Evolutionary conservation across 2,888 invertebrate species (phyloP).

Genomic region (Rhamphomyia laevipes): DNA sequence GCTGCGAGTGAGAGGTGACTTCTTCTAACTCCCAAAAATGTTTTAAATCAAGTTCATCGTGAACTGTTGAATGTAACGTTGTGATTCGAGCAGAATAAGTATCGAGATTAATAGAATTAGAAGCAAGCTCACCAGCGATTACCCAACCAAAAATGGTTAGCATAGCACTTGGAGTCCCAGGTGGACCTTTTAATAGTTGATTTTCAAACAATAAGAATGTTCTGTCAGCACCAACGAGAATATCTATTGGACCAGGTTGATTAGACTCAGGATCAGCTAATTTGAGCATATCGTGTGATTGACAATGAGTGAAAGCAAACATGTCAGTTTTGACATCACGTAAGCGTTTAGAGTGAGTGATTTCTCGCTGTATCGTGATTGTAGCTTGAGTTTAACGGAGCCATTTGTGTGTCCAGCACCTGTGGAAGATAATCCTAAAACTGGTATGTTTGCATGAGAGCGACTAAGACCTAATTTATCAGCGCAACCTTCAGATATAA

Average conservation of each 20-base stretch:
- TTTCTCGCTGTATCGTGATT: not conserved
- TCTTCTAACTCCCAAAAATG: too few relatives aligned
- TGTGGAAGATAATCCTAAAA: too few relatives aligned
- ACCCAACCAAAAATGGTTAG: slow-evolving; percentile 1
- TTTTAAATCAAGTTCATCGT: too few relatives aligned
- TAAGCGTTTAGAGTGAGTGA: slow-evolving; percentile 1
- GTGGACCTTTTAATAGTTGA: slow-evolving; percentile 1
- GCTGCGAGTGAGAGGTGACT: too few relatives aligned
- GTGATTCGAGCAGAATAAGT: not conserved
- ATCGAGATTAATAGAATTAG: not conserved
- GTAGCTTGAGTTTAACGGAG: slow-evolving; percentile 1
- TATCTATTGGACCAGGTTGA: slow-evolving; percentile 10
- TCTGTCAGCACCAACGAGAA: slow-evolving; percentile 12
- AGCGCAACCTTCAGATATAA: too few relatives aligned
- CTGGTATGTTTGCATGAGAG: too few relatives aligned
- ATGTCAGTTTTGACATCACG: slow-evolving; percentile 6
- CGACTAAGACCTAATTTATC: too few relatives aligned
- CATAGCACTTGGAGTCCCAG: slow-evolving; percentile 6
- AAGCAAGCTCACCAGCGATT: too few relatives aligned
- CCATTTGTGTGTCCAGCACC: too few relatives aligned
- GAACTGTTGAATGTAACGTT: not conserved
- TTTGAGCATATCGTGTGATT: not conserved
- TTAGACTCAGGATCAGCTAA: slow-evolving; percentile 13
- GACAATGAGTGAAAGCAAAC: too few relatives aligned
- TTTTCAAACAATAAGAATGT: slow-evolving; percentile 8